A percentile compares a stretch with the other conserved stretches of the same genome.
Evolutionary conservation across 2,797 vertebrate genomes (phyloP).

Genomic region (Syndactyla subalaris): DNA sequence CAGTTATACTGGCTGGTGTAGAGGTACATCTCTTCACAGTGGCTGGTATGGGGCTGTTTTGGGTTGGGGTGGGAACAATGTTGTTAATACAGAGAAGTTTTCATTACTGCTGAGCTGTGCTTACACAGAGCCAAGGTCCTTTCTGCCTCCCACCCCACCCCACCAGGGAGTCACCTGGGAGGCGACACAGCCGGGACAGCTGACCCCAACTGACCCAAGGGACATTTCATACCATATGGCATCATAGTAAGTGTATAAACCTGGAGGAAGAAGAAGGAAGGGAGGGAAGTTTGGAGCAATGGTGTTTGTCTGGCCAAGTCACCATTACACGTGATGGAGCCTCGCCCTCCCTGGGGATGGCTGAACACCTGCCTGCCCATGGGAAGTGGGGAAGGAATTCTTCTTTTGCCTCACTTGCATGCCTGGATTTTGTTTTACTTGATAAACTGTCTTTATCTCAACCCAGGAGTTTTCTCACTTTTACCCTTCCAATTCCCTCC

Average conservation of each 20-base stretch:
- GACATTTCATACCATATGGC: rapidly evolving
- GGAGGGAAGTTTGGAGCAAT: rapidly evolving
- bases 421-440: neutral
- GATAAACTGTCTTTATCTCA: neutral
- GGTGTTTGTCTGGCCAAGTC: rapidly evolving
- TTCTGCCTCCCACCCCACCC: neutral
- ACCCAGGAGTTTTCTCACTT: neutral
- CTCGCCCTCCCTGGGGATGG: too few species aligned
- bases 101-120: neutral
- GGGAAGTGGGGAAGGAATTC: neutral
- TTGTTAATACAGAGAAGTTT: rapidly evolving
- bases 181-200: neutral
- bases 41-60: rapidly evolving
- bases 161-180: too few species aligned
- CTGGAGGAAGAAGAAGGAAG: neutral
- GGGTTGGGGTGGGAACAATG: neutral
- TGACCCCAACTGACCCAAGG: too few species aligned
- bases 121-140: neutral
- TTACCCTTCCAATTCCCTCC: neutral
- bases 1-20: neutral
- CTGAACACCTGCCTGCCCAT: neutral
- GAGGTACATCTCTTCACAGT: neutral
- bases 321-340: rapidly evolving
- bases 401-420: neutral
- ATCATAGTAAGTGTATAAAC: neutral